Conservation (phyloP, 2,888 invertebrate genomes). For the Drosophila falleni region DNA sequence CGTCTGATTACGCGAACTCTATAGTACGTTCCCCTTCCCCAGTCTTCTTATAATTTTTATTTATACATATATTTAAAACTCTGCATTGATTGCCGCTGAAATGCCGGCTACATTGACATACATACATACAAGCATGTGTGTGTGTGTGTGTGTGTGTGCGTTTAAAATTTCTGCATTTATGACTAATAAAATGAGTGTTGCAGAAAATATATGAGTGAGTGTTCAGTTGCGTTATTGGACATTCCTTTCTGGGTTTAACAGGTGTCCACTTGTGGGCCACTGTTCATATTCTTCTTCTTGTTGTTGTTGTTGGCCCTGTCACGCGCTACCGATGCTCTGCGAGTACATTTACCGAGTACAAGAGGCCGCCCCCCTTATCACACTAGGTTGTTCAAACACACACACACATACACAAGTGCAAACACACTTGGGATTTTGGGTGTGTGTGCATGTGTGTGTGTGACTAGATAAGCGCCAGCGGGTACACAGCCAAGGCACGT, state of each 20-base stretch:
- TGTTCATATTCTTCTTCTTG: constrained; percentile 18
- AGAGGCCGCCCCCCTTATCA: constrained; percentile 44
- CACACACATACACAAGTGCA: constrained; percentile 5
- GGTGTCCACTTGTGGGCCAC: constrained; percentile 45
- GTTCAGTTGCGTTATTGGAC: constrained; percentile 34
- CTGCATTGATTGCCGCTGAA: constrained; percentile 36
- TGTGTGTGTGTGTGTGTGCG: background rate
- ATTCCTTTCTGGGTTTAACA: constrained; percentile 50
- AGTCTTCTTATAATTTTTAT: background rate
- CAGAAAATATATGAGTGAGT: constrained; percentile 7
- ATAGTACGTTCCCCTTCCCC: background rate
- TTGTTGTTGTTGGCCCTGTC: constrained; percentile 38
- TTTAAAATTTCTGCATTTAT: constrained; percentile 16
- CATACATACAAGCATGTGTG: constrained; percentile 2
- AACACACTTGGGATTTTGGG: constrained; percentile 1
- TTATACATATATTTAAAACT: constrained; percentile 2
- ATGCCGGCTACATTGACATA: constrained; percentile 18
- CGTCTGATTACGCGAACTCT: constrained; percentile 24
- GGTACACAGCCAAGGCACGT: constrained; percentile 45
- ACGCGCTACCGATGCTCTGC: constrained; percentile 44
- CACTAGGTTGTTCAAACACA: constrained; percentile 58
- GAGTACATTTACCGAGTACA: constrained; percentile 42
- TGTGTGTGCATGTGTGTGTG: constrained; percentile 18
- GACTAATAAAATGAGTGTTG: constrained; percentile 27
- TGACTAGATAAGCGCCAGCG: constrained; percentile 51